Evolutionary conservation across 2,797 vertebrate genomes (phyloP), one percentile per base, ranked within the genome.

Genomic region (Silurus lanzhouensis): DNA sequence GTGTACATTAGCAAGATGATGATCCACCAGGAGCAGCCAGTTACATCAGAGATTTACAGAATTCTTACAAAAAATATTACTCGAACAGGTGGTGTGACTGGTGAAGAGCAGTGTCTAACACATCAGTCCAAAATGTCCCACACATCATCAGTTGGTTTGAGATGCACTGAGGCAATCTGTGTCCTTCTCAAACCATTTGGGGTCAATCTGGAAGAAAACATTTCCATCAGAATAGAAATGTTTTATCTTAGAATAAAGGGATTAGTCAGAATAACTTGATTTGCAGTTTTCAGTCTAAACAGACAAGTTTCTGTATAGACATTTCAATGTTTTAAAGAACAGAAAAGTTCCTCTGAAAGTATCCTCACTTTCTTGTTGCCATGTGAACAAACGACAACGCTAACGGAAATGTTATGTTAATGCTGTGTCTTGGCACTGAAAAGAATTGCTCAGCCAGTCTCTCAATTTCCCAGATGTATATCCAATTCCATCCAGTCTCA

Each of bases 301-400:
- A 15, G 5, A 67, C 61, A 52, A 67, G 61, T n/a, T 52, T 25
- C 4, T 19, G 5, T 46, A 66, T 27, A 66, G 64, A 5, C 25
- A 0, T 19, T n/a, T 44, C 15, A 67, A 46, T 61, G 12, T 61
- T 61, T 71, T 12, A 48, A 3, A 22, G 17, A 9, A 9, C n/a
- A 9, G 20, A 64, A 46, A 6, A 48, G 60, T 64, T 79, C 63
- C 22, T n/a, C 5, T 38, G n/a, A 9, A 79, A 46, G 76, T 79
- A 38, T 78, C 57, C 57, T 78, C 20, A 78, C 1, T 48, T 48
- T 80, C 44, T 66, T 80, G 78, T 14, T 80, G 60, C 22, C 61
- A 48, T 80, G 61, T n/a, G 44, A 80, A 80, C 78, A 80, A 66
- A 22, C 9, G 5, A 10, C 13, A 25, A 13, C 2, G 22, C 61